These are phyloP conservation scores for Cavia porcellus DNA, from an alignment of 2,113 vertebrate genomes.

Conservation along the genomic window DNA sequence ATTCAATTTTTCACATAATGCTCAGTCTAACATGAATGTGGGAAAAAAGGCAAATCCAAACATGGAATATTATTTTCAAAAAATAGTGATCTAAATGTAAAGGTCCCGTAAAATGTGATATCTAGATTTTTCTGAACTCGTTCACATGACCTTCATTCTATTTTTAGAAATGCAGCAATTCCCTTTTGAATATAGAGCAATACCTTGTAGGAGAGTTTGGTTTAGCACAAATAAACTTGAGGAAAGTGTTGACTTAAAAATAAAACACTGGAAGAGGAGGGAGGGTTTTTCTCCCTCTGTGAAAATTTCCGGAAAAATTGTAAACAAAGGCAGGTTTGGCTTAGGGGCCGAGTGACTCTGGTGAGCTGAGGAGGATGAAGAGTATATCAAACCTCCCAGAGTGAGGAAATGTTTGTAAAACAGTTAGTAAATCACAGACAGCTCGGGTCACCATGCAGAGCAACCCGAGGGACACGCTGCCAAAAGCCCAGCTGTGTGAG, in stretches of 20 bases:
- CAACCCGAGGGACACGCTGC: constrained; percentile 88
- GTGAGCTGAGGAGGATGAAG: constrained; percentile 85
- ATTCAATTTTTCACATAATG: constrained; percentile 88
- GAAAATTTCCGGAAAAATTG: constrained; percentile 94
- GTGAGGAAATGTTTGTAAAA: constrained; percentile 93
- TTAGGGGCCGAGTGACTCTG: constrained; percentile 83
- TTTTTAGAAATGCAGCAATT: constrained; percentile 90
- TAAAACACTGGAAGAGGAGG: constrained; percentile 90
- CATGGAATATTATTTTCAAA: constrained; percentile 89
- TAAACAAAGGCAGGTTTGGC: constrained; percentile 96
- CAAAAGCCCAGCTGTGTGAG: constrained; percentile 94
- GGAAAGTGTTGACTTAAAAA: constrained; percentile 96
- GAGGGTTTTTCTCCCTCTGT: constrained; percentile 86
- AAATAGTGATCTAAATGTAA: constrained; percentile 89
- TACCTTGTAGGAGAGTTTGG: constrained; percentile 94
- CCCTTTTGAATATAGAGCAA: constrained; percentile 91
- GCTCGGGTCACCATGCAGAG: constrained; percentile 90
- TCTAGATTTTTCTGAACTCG: constrained; percentile 89
- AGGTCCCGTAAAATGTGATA: constrained; percentile 90
- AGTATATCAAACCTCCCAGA: constrained; percentile 90
- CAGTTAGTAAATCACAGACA: constrained; percentile 93
- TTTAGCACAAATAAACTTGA: constrained; percentile 95
- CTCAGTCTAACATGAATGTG: constrained; percentile 89
- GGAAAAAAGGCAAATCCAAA: constrained; percentile 91
- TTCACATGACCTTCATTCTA: constrained; percentile 91